Base-by-base conservation (phyloP, 2,888 invertebrate species). In the Zhengitettix transpicula region DNA sequence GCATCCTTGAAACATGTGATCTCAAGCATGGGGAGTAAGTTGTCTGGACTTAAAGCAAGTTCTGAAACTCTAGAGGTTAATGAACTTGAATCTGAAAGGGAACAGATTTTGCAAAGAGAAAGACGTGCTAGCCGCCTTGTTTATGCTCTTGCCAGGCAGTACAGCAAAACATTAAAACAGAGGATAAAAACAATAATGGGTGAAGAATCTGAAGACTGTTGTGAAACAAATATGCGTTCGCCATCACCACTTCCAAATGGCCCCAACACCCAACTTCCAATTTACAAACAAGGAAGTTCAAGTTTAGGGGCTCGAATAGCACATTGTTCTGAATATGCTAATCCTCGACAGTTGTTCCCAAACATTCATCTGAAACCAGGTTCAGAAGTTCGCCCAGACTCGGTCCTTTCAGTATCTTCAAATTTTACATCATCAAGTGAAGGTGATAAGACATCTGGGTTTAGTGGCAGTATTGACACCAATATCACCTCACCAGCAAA, bases 221-320 rank as follows among this genome's bases (percentile, higher is more conserved):
- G 51, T 28, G 59, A 61, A 11, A 15, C 42, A 10, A 47, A 47
- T 47, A 52, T 56, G 12, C 69, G 15, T 11, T 56, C 55, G 1
- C 59, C 61, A 10, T 61, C 63, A 7, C 63, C 59, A n/a, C 53
- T 65, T 1, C 63, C 66, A 40, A 60, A 64, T 14, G n/a, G 12
- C 12, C 5, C 47, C 47, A 47, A 47, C 1, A 65, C 67, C 42
- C 62, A 67, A 56, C 65, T 68, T n/a, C 65, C 70, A 9, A 75
- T 82, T 62, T 85, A 87, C 68, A 85, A 85, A 69, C 88, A 86
- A 72, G 88, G 89, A 12, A 89, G 90, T 65, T 85, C 87, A 65
- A 81, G 84, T 62, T 80, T 91, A 65, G 92, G 92, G 0, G 92
- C 91, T 52, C 82, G 92, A 64, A 89, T 94, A 70, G 93, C 93